Evolutionary conservation across 2,797 vertebrate species (phyloP).

Genomic region (Kryptolebias ocellatus): DNA sequence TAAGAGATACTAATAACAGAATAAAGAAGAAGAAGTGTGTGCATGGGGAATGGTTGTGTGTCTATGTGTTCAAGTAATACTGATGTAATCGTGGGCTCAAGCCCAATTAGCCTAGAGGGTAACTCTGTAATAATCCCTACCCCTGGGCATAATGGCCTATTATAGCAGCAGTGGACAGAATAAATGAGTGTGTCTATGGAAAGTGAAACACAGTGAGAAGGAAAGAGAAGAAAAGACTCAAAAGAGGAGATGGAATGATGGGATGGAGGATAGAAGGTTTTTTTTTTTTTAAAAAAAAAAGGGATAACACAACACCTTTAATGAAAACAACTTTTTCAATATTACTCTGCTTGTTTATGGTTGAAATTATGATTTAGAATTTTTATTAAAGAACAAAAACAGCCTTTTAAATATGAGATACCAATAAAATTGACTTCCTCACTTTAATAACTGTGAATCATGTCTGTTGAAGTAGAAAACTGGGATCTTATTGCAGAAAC

Average conservation of each 20-base stretch:
- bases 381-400: no score
- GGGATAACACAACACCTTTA: not conserved
- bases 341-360: not conserved
- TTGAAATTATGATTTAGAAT: no score
- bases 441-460: not conserved
- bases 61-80: conserved; percentile 68
- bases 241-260: not conserved
- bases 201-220: conserved; percentile 19
- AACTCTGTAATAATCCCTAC: conserved; percentile 77
- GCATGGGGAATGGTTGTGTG: conserved; percentile 46
- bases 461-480: conserved; percentile 1
- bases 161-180: conserved; percentile 74
- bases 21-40: conserved; percentile 45
- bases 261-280: not conserved
- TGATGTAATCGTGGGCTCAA: conserved; percentile 74
- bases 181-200: conserved; percentile 61
- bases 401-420: no score
- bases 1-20: conserved; percentile 65
- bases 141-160: conserved; percentile 77
- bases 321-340: not conserved
- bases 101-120: conserved; percentile 80
- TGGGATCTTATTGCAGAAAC: not conserved
- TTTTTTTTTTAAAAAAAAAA: conserved; percentile 12
- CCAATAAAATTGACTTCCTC: no score
- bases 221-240: not conserved